Percentiles rank a stretch among this genome's conserved stretches.
Conservation (phyloP, 2,797 vertebrate genomes). For the Taenioides sp. region DNA sequence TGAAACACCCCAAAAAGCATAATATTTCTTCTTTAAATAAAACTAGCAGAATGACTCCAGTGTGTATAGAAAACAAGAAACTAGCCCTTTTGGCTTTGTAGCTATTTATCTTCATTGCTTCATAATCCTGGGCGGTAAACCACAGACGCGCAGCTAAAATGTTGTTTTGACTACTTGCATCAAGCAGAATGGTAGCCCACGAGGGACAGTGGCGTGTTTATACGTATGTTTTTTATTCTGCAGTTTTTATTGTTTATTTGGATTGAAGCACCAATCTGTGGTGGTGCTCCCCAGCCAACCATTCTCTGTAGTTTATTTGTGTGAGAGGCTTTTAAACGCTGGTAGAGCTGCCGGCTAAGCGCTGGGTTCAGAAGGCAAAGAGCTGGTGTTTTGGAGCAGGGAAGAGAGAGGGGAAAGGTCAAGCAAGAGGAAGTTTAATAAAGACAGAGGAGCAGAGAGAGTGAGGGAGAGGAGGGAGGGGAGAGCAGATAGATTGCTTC, state of each 20-base stretch:
- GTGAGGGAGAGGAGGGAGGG: conserved; percentile 1
- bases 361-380: conserved; percentile 49
- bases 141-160: conserved; percentile 33
- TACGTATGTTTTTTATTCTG: conserved; percentile 18
- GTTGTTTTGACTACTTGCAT: conserved; percentile 37
- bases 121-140: conserved; percentile 32
- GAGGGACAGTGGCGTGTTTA: conserved; percentile 31
- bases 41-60: neutral
- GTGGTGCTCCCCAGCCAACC: conserved; percentile 45
- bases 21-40: too few relatives aligned
- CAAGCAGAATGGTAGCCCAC: conserved; percentile 25
- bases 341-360: conserved; percentile 39
- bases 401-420: conserved; percentile 54
- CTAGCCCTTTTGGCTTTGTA: neutral
- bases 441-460: conserved; percentile 44
- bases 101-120: conserved; percentile 22
- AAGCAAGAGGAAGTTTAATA: conserved; percentile 68
- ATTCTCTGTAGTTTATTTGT: conserved; percentile 45
- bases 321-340: conserved; percentile 38
- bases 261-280: conserved; percentile 44
- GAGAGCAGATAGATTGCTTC: conserved; percentile 67
- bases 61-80: neutral
- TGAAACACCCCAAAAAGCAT: too few relatives aligned
- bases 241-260: conserved; percentile 48
- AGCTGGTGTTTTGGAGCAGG: conserved; percentile 44